Evolutionary conservation across 1,140 invertebrate genomes (phyloP).

Genomic region (Drosophila pallidifrons): DNA sequence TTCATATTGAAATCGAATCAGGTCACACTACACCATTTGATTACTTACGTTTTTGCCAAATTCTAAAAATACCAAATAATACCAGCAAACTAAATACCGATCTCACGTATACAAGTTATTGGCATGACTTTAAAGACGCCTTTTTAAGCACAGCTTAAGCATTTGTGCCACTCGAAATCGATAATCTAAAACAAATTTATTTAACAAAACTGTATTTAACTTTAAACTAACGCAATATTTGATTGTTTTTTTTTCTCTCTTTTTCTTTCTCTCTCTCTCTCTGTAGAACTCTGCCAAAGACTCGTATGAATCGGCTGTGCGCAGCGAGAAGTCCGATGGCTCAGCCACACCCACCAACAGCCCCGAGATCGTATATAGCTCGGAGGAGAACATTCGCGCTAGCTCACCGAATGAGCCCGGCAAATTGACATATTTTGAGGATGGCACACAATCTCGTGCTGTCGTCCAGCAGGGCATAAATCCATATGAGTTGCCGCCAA

Average conservation of each 20-base stretch:
- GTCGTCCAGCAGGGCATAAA: slow-evolving; percentile 74
- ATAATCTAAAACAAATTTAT: no score
- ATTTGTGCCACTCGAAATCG: no score
- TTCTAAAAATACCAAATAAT: no score
- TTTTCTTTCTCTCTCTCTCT: background rate
- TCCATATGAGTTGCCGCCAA: slow-evolving; percentile 65
- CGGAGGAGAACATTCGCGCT: slow-evolving; percentile 78
- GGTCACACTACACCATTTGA: no score
- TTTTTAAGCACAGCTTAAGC: no score
- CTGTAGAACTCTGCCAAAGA: slow-evolving; percentile 81
- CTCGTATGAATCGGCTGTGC: slow-evolving; percentile 83
- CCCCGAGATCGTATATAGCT: slow-evolving; percentile 79
- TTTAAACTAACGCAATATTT: background rate
- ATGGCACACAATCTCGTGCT: slow-evolving; percentile 64
- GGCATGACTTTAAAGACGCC: no score
- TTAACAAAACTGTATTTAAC: no score
- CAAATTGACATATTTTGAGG: slow-evolving; percentile 79
- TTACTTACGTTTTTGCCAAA: no score
- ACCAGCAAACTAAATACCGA: no score
- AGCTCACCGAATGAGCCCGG: slow-evolving; percentile 80
- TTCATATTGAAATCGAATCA: no score
- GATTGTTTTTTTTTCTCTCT: background rate
- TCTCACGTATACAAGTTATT: no score
- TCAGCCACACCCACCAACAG: slow-evolving; percentile 68
- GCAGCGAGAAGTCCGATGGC: slow-evolving; percentile 81